These are phyloP conservation scores for Paramuricea clavata DNA, from an alignment of 92 coral and sea anemone genomes.

Conservation along the genomic window DNA sequence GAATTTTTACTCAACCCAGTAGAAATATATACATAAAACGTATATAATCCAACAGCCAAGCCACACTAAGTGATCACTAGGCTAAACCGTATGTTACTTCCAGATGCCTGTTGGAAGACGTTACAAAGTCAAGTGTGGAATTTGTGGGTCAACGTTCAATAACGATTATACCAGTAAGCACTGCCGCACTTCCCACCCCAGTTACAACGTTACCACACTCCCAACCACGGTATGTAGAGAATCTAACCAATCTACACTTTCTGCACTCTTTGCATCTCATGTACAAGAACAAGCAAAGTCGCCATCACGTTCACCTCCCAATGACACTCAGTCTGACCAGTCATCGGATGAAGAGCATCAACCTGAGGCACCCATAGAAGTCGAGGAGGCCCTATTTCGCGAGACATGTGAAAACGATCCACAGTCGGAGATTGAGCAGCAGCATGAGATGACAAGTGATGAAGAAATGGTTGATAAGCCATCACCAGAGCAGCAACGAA, in stretches of 20 bases:
- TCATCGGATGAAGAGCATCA: background rate
- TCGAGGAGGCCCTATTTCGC: too few relatives aligned
- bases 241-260: slow-evolving; percentile 10
- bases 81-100: too few relatives aligned
- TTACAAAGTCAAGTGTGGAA: too few relatives aligned
- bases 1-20: too few relatives aligned
- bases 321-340: background rate
- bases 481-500: background rate
- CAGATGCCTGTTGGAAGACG: too few relatives aligned
- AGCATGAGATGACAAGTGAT: background rate
- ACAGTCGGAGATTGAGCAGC: background rate
- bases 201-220: background rate
- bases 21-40: too few relatives aligned
- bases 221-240: slow-evolving; percentile 16
- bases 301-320: background rate
- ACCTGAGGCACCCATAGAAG: background rate
- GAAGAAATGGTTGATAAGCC: background rate
- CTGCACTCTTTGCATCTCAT: background rate
- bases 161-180: too few relatives aligned
- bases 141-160: too few relatives aligned
- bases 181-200: too few relatives aligned
- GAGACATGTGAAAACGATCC: too few relatives aligned
- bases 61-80: too few relatives aligned
- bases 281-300: background rate
- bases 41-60: too few relatives aligned